Conservation (phyloP, 2,113 vertebrate species). For the Lepus americanus region DNA sequence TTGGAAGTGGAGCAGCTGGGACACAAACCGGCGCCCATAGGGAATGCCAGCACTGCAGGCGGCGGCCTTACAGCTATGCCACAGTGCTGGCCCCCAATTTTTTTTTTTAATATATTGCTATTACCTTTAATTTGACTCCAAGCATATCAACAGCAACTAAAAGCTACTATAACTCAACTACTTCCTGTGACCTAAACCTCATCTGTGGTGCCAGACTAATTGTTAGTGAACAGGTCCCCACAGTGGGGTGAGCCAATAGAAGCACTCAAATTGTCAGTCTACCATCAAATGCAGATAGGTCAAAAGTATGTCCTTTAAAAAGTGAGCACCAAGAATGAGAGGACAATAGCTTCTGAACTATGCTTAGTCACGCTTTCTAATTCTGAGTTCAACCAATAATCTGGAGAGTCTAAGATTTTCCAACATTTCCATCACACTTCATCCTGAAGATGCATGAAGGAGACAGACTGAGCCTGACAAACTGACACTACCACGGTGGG, state of each 20-base stretch:
- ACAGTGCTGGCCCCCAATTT: too few relatives aligned
- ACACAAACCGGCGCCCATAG: too few relatives aligned
- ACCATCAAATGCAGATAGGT: neutral
- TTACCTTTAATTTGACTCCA: neutral
- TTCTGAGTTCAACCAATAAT: neutral
- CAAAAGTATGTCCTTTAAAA: conserved; percentile 48
- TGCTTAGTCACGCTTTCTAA: conserved; percentile 2
- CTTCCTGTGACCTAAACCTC: neutral
- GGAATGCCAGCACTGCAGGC: too few relatives aligned
- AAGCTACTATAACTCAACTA: neutral
- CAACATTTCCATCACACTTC: neutral
- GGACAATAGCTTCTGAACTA: neutral
- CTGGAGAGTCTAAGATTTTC: neutral
- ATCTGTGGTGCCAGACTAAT: neutral
- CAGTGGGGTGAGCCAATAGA: neutral
- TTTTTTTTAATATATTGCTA: too few relatives aligned
- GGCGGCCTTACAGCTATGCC: too few relatives aligned
- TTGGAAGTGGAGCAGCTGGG: too few relatives aligned
- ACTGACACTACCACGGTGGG: neutral
- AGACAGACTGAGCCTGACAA: neutral
- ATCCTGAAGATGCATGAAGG: neutral
- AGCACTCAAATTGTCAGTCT: neutral
- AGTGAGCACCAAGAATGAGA: conserved; percentile 3
- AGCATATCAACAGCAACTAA: neutral
- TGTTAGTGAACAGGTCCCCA: neutral